These are phyloP conservation scores for Bryconaethiops microstoma DNA, from an alignment of 2,797 vertebrate genomes.

Conservation along the genomic window DNA sequence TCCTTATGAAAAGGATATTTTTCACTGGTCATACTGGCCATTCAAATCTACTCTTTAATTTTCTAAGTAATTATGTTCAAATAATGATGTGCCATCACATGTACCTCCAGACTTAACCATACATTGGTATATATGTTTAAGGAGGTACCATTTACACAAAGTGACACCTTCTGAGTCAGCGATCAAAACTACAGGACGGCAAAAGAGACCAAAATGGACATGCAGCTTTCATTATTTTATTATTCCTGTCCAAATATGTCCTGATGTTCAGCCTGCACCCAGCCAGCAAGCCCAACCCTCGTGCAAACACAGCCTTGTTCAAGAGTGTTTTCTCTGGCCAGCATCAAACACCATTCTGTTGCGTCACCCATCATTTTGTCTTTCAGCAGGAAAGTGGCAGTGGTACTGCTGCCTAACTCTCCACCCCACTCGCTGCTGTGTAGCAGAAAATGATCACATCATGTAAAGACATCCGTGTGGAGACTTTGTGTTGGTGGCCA, in stretches of 20 bases:
- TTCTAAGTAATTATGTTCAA: not conserved
- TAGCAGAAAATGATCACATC: slow-evolving; percentile 72
- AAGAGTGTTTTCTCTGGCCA: slow-evolving; percentile 65
- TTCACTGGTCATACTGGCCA: too few species aligned
- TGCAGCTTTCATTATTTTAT: slow-evolving; percentile 56
- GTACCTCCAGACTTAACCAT: not conserved
- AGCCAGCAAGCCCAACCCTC: slow-evolving; percentile 54
- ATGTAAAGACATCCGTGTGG: slow-evolving; percentile 76
- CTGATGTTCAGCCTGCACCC: slow-evolving; percentile 46
- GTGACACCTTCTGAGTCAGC: slow-evolving; percentile 20
- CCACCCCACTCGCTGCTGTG: slow-evolving; percentile 49
- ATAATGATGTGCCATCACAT: not conserved
- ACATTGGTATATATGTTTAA: slow-evolving; percentile 1
- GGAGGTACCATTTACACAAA: slow-evolving; percentile 24
- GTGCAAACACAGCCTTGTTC: slow-evolving; percentile 66
- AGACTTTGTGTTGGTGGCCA: slow-evolving; percentile 76
- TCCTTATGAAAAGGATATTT: too few species aligned
- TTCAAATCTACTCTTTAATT: not conserved
- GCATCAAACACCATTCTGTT: slow-evolving; percentile 58
- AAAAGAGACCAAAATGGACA: slow-evolving; percentile 28
- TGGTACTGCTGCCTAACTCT: slow-evolving; percentile 46
- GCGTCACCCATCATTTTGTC: slow-evolving; percentile 66
- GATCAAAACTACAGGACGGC: slow-evolving; percentile 14
- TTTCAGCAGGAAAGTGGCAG: slow-evolving; percentile 69
- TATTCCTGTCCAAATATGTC: slow-evolving; percentile 63